Base-by-base conservation (phyloP, 1,140 invertebrate genomes). In the Drosophila sechellia region DNA sequence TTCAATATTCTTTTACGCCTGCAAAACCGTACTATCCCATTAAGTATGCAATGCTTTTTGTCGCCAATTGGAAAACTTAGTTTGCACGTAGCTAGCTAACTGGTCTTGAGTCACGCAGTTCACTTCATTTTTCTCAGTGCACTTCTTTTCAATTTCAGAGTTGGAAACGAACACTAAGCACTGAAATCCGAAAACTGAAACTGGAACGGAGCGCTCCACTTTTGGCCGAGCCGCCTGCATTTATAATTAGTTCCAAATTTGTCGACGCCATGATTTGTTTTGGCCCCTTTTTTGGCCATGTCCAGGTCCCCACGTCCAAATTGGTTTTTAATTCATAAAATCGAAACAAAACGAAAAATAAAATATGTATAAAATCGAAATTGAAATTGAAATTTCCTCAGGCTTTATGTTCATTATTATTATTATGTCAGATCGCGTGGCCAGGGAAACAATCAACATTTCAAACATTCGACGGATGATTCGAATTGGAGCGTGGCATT, bases 171-270 rank as follows among this genome's bases (percentile, higher is more conserved):
- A 43, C 40, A 57, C 27, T 22, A 17, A 57, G 17, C n/a, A 27
- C 46, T 68, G 49, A 39, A 46, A 55, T 34, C 59, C 37, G 56
- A 46, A 65, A 63, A 60, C 58, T 59, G 42, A 75, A 59, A 79
- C 63, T 58, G 59, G 78, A 71, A 60, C 66, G 77, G 45, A 61
- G 48, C 58, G 64, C 54, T 54, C 63, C 60, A 58, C 34, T 81
- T 81, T 81, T 80, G 60, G 73, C n/a, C 42, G 76, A 59, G 49
- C 27, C 72, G 81, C 61, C 81, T 87, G 83, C 83, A 86, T 86
- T 87, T 86, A 87, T 86, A 86, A 86, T 86, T 86, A 86, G 83
- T 64, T 87, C 78, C 83, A 86, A 86, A 86, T 86, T 86, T 86
- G 83, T 86, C 75, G 65, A 66, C 42, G 64, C 68, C 83, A 80